phyloP scores from a whole-genome alignment of 2,888 invertebrate genomes.

The Xylophagus ater region DNA sequence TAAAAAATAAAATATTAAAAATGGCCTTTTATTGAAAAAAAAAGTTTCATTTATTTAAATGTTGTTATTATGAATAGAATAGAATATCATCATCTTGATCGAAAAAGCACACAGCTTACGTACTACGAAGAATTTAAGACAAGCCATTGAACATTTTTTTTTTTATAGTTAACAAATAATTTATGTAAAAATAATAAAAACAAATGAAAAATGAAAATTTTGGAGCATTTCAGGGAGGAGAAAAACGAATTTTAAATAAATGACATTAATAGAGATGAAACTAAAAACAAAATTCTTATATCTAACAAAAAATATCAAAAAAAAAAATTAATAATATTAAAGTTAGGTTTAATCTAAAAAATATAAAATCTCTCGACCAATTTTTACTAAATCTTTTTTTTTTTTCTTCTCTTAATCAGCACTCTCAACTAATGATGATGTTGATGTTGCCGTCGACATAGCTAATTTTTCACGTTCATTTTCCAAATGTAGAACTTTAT shows the following conservation, averaged over 20 bases:
- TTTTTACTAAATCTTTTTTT: too few relatives aligned
- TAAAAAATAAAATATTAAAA: not conserved
- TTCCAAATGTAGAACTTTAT: slow-evolving; percentile 10
- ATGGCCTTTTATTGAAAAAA: not conserved
- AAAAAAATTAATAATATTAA: not conserved
- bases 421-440: slow-evolving; percentile 10
- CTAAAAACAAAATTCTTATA: too few relatives aligned
- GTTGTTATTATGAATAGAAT: not conserved
- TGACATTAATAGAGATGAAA: not conserved
- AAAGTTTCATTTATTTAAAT: not conserved
- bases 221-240: too few relatives aligned
- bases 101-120: not conserved
- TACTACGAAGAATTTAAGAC: not conserved
- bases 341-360: not conserved
- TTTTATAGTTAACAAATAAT: not conserved
- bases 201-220: too few relatives aligned
- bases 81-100: not conserved
- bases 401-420: not conserved
- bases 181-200: not conserved
- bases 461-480: slow-evolving; percentile 8
- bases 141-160: not conserved
- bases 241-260: not conserved
- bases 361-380: not conserved
- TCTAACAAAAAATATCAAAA: not conserved
- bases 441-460: slow-evolving; percentile 15